These are phyloP conservation scores for Atractosteus spatula DNA, from an alignment of 2,113 vertebrate species.

Conservation along the genomic window DNA sequence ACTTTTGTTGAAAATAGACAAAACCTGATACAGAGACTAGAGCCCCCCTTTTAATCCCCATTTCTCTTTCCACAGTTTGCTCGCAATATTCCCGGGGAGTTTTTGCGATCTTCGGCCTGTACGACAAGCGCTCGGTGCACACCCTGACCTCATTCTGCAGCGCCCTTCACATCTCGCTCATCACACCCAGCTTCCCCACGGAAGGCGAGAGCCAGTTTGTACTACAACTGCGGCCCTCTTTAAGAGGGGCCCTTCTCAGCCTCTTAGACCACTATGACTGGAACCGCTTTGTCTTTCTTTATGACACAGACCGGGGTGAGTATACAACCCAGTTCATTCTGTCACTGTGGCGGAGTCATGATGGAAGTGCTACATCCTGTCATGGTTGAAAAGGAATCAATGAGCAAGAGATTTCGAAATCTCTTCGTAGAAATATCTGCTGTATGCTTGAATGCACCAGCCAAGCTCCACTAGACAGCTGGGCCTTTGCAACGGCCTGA, in stretches of 20 bases:
- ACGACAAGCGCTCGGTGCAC: slow-evolving; percentile 96
- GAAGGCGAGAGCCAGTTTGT: slow-evolving; percentile 96
- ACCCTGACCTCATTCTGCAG: slow-evolving; percentile 98
- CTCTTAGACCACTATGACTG: slow-evolving; percentile 93
- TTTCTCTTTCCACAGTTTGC: slow-evolving; percentile 78
- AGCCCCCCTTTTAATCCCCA: background rate
- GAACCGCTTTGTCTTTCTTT: slow-evolving; percentile 94
- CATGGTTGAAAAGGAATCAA: too few species aligned
- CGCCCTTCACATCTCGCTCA: slow-evolving; percentile 95
- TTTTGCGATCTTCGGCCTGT: slow-evolving; percentile 97
- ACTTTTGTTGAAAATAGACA: too few species aligned
- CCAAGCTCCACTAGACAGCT: too few species aligned
- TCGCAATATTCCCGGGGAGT: slow-evolving; percentile 98
- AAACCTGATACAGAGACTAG: too few species aligned
- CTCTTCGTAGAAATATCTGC: too few species aligned
- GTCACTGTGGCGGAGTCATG: too few species aligned
- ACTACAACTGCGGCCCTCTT: slow-evolving; percentile 89
- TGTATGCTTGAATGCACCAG: too few species aligned
- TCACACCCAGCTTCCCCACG: slow-evolving; percentile 93
- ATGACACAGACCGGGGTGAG: slow-evolving; percentile 94
- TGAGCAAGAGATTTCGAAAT: too few species aligned
- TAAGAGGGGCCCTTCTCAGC: slow-evolving; percentile 88
- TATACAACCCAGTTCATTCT: background rate
- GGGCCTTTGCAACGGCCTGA: too few species aligned
- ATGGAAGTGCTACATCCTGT: background rate